These are phyloP conservation scores for Drosophila rhopaloa DNA, from an alignment of 1,140 invertebrate species.

Conservation along the genomic window DNA sequence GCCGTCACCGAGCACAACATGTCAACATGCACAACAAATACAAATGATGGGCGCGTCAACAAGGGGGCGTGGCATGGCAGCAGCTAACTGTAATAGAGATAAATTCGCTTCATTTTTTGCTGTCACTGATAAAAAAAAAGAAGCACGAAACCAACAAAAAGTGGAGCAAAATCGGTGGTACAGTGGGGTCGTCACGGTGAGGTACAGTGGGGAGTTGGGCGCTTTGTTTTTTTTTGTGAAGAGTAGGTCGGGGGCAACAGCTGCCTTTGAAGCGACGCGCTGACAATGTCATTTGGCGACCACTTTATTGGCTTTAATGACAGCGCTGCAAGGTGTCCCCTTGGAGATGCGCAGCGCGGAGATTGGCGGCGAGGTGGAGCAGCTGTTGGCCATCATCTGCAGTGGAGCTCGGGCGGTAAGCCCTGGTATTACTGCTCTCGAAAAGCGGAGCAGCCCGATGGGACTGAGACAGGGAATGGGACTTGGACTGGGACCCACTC, in stretches of 20 bases:
- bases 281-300: conserved; percentile 73
- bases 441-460: conserved; percentile 8
- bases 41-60: conserved; percentile 75
- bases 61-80: conserved; percentile 61
- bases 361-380: conserved; percentile 12
- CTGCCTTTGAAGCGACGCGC: conserved; percentile 46
- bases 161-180: neutral
- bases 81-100: conserved; percentile 82
- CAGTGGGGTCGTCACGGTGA: conserved; percentile 1
- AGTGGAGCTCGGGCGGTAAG: conserved; percentile 21
- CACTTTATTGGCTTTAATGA: conserved; percentile 72
- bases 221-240: neutral
- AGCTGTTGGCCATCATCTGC: conserved; percentile 59
- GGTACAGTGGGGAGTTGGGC: conserved; percentile 6
- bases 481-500: conserved; percentile 9
- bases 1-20: conserved; percentile 38
- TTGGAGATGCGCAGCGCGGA: conserved; percentile 4
- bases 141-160: conserved; percentile 20
- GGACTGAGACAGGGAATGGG: neutral
- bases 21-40: conserved; percentile 82
- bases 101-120: conserved; percentile 80
- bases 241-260: neutral
- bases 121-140: conserved; percentile 55
- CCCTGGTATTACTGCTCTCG: conserved; percentile 40
- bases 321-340: conserved; percentile 66